phyloP scores from a whole-genome alignment of 2,888 invertebrate genomes.

The Portevinia maculata region DNA sequence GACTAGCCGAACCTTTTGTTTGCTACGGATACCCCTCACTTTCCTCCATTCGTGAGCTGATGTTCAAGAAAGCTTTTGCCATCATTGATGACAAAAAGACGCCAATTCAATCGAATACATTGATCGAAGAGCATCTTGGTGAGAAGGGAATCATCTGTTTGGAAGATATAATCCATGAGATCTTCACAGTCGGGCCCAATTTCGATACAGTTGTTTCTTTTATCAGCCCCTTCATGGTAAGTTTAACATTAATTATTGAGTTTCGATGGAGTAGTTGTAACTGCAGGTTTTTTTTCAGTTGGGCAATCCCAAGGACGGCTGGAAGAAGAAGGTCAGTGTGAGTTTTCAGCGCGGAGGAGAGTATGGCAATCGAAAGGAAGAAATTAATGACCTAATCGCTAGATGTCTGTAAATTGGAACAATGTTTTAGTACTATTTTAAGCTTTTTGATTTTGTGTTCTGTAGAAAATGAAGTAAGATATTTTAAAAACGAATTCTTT shows the following conservation, averaged over 20 bases:
- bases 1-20: conserved; percentile 82
- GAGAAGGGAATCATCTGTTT: conserved; percentile 82
- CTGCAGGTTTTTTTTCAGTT: conserved; percentile 76
- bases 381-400: conserved; percentile 80
- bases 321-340: conserved; percentile 81
- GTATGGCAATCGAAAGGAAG: conserved; percentile 81
- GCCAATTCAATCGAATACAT: conserved; percentile 81
- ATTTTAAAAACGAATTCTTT: too few species aligned
- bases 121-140: conserved; percentile 82
- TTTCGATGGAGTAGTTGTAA: not conserved
- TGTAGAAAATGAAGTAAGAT: conserved; percentile 32
- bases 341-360: conserved; percentile 82
- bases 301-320: conserved; percentile 81
- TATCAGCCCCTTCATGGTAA: conserved; percentile 82
- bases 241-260: conserved; percentile 14
- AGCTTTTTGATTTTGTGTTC: conserved; percentile 13
- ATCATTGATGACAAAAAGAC: conserved; percentile 80
- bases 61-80: conserved; percentile 82
- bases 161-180: conserved; percentile 82
- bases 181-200: conserved; percentile 81
- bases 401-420: conserved; percentile 79
- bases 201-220: conserved; percentile 80
- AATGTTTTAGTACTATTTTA: conserved; percentile 31
- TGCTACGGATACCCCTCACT: conserved; percentile 81
- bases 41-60: conserved; percentile 80